Percentiles rank a stretch among this genome's conserved stretches.
These are phyloP conservation scores for Thryonomys swinderianus DNA, from an alignment of 2,113 vertebrate species.

Conservation along the genomic window DNA sequence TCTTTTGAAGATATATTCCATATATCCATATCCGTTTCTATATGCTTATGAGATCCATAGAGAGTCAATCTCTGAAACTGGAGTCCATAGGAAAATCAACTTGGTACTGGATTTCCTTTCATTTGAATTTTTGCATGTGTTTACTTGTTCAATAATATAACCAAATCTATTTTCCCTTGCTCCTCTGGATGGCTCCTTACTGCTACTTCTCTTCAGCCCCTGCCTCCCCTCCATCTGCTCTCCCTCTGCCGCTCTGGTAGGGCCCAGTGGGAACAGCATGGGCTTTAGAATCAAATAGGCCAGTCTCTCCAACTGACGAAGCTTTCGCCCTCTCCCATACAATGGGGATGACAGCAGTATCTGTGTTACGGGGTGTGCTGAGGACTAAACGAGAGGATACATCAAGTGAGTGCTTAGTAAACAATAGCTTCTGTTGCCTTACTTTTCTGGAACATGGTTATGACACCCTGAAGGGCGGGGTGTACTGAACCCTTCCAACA, in stretches of 20 bases:
- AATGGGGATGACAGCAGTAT: not conserved
- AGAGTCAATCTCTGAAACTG: not conserved
- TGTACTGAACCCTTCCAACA: not conserved
- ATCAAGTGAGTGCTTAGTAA: not conserved
- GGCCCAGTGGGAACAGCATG: rapidly evolving
- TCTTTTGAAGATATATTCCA: not conserved
- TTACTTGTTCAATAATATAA: not conserved
- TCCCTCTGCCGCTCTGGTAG: not conserved
- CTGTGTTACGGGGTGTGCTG: not conserved
- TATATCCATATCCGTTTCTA: not conserved
- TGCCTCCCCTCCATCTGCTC: too few relatives aligned
- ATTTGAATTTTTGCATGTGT: not conserved
- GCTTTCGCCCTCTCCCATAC: not conserved
- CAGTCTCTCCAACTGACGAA: not conserved
- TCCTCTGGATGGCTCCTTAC: not conserved
- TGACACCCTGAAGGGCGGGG: not conserved
- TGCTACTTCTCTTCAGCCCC: rapidly evolving
- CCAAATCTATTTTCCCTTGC: not conserved
- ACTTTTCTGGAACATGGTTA: not conserved
- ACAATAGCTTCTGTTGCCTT: not conserved
- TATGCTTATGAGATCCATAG: not conserved
- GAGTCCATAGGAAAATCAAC: not conserved
- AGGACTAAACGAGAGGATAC: not conserved
- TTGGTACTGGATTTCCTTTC: not conserved
- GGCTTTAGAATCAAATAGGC: not conserved